Conservation (phyloP, 1,140 invertebrate genomes). For the Potamilus streckersoni region DNA sequence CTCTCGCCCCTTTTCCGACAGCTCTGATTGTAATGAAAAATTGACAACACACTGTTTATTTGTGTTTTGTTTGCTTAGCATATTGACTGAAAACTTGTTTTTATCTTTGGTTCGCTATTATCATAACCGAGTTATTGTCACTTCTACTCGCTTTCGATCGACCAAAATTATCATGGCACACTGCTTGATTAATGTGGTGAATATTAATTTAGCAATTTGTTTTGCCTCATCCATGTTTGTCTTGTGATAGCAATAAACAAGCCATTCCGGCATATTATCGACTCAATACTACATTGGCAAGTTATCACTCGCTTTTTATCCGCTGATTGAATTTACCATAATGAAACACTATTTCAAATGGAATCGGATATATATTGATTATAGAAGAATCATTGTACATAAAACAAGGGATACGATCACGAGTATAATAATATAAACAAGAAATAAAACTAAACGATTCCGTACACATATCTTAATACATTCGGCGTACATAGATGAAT, state of each 20-base stretch:
- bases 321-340: conserved; percentile 31
- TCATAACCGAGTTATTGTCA: conserved; percentile 24
- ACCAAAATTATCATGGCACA: conserved; percentile 25
- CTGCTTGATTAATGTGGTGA: conserved; percentile 35
- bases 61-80: not conserved
- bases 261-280: conserved; percentile 35
- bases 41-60: not conserved
- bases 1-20: not conserved
- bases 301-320: conserved; percentile 37
- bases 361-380: no score
- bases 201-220: conserved; percentile 42
- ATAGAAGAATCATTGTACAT: no score
- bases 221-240: conserved; percentile 30
- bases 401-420: no score
- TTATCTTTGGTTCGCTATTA: conserved; percentile 3
- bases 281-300: conserved; percentile 23
- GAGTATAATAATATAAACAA: no score
- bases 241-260: conserved; percentile 34
- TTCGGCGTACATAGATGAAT: no score
- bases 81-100: not conserved
- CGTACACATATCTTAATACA: no score
- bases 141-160: conserved; percentile 16
- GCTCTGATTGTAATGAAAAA: not conserved
- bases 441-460: no score
- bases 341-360: conserved; percentile 9